These are phyloP conservation scores for Poecilia latipinna DNA, from an alignment of 2,113 vertebrate genomes.

Conservation along the genomic window DNA sequence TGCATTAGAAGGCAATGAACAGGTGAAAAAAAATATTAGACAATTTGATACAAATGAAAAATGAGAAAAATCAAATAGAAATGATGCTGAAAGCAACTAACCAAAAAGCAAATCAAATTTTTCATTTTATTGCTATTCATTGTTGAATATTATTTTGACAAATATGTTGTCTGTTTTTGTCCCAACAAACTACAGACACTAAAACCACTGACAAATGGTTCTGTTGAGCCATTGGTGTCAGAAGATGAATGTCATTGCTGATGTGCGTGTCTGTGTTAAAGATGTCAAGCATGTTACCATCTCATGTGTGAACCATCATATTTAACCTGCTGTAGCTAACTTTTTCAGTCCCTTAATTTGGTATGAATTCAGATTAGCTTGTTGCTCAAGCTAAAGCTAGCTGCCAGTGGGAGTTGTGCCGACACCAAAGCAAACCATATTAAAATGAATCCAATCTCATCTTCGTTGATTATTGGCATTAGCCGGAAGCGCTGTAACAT, in stretches of 20 bases:
- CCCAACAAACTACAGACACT: slow-evolving; percentile 19
- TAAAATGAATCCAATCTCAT: not conserved
- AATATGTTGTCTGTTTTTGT: not conserved
- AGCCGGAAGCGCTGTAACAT: not conserved
- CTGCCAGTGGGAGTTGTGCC: no score
- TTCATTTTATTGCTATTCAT: not conserved
- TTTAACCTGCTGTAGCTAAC: not conserved
- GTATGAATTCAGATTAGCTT: no score
- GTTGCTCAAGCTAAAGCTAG: no score
- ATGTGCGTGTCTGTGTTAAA: slow-evolving; percentile 36
- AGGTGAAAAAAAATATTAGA: not conserved
- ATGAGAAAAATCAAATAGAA: not conserved
- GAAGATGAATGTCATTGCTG: slow-evolving; percentile 25
- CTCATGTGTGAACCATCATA: slow-evolving; percentile 27
- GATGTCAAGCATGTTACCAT: slow-evolving; percentile 21
- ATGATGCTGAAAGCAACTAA: not conserved
- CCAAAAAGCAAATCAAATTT: not conserved
- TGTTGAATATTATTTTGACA: not conserved
- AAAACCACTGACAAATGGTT: slow-evolving; percentile 18
- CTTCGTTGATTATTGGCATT: not conserved
- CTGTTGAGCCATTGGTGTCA: slow-evolving; percentile 48
- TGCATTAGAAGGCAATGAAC: no score
- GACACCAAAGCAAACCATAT: no score
- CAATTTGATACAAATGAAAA: not conserved
- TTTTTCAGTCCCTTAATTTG: not conserved